These are phyloP conservation scores for Halichoeres trimaculatus DNA, from an alignment of 2,113 vertebrate genomes.

Conservation along the genomic window DNA sequence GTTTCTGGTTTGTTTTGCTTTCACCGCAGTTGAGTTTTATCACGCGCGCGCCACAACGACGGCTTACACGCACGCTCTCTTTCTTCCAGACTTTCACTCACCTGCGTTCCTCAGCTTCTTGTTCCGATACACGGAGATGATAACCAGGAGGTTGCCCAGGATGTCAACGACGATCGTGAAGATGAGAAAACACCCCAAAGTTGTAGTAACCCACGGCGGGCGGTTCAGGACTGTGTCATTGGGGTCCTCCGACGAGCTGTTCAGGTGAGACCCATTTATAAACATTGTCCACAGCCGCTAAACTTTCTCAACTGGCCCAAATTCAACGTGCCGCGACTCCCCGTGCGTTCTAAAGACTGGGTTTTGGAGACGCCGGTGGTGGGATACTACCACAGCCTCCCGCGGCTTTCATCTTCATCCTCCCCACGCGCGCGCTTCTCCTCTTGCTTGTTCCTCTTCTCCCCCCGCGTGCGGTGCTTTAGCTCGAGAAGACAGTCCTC, in stretches of 20 bases:
- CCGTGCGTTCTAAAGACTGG: conserved; percentile 25
- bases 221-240: conserved; percentile 76
- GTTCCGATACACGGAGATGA: conserved; percentile 93
- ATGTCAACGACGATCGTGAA: conserved; percentile 94
- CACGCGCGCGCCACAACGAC: conserved; percentile 9
- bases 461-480: conserved; percentile 9
- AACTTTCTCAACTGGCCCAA: conserved; percentile 70
- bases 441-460: not conserved
- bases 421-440: conserved; percentile 24
- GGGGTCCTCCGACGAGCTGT: conserved; percentile 81
- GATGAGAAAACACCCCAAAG: conserved; percentile 91
- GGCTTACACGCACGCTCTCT: not conserved
- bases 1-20: conserved; percentile 20
- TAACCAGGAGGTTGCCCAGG: conserved; percentile 94
- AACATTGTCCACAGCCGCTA: conserved; percentile 77
- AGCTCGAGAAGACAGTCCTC: conserved; percentile 24
- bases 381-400: conserved; percentile 55
- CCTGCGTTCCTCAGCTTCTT: conserved; percentile 94
- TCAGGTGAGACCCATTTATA: conserved; percentile 86
- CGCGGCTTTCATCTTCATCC: conserved; percentile 58
- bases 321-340: conserved; percentile 36
- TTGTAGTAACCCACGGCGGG: conserved; percentile 88
- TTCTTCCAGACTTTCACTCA: conserved; percentile 53
- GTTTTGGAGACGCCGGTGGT: conserved; percentile 25
- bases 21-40: not conserved